Percentiles rank a stretch among this genome's conserved stretches.
Evolutionary conservation across 2,113 vertebrate genomes (phyloP).

Genomic region (Melanerpes aurifrons): DNA sequence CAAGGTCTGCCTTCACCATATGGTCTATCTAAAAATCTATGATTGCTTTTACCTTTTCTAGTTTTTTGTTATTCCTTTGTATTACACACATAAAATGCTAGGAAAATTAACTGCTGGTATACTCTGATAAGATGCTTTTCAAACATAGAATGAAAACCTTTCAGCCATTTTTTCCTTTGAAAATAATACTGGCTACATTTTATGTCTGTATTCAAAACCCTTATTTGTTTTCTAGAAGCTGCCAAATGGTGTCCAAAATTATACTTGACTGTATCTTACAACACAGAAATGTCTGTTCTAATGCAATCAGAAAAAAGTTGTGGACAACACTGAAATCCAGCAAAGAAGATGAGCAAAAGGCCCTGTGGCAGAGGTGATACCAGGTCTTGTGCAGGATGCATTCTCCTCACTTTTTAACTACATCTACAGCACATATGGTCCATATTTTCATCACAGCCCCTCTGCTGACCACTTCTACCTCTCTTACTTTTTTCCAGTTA

Average conservation of each 20-base stretch:
- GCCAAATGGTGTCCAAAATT: background rate
- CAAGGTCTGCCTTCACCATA: slow-evolving; percentile 53
- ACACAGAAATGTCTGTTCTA: background rate
- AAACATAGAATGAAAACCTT: slow-evolving; percentile 7
- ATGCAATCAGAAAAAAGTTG: background rate
- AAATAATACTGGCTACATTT: background rate
- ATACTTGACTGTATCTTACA: background rate
- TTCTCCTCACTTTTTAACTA: background rate
- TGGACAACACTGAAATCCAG: background rate
- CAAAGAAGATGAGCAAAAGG: background rate
- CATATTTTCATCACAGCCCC: background rate
- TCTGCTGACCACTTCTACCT: background rate
- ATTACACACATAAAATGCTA: slow-evolving; percentile 20
- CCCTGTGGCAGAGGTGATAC: background rate
- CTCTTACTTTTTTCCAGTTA: background rate
- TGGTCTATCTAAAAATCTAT: slow-evolving; percentile 31
- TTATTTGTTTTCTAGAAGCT: background rate
- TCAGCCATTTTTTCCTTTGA: background rate
- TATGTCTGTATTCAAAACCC: background rate
- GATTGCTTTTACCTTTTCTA: slow-evolving; percentile 40
- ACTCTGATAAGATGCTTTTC: slow-evolving; percentile 17
- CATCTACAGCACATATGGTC: fast-evolving
- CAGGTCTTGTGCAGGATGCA: background rate
- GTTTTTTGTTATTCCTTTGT: slow-evolving; percentile 11
- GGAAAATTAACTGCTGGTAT: slow-evolving; percentile 36